Conservation (phyloP, 2,888 invertebrate species). For the Caenorhabditis sinica region DNA sequence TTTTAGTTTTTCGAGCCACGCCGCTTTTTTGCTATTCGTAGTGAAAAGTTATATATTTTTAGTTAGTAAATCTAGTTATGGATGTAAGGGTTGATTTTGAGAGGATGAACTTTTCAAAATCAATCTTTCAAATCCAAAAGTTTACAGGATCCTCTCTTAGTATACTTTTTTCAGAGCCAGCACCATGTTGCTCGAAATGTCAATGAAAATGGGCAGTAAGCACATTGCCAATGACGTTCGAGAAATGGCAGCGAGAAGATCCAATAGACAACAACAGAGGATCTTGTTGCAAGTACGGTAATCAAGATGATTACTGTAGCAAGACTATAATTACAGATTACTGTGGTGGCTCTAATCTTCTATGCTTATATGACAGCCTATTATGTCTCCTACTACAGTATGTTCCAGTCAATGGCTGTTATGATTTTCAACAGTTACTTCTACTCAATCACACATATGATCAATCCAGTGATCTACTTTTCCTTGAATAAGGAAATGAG, state of each 20-base stretch:
- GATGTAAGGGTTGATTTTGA: background rate
- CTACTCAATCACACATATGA: slow-evolving; percentile 83
- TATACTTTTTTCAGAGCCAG: slow-evolving; percentile 74
- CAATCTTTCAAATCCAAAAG: background rate
- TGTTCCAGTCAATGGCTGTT: slow-evolving; percentile 73
- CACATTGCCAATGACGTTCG: slow-evolving; percentile 76
- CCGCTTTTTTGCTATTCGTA: slow-evolving; percentile 61
- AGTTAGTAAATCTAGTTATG: slow-evolving; percentile 22
- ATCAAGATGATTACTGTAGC: background rate
- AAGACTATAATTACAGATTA: slow-evolving; percentile 76
- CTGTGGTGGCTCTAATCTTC: slow-evolving; percentile 83
- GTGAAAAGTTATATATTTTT: slow-evolving; percentile 42
- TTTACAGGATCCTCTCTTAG: background rate
- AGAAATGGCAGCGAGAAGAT: slow-evolving; percentile 79
- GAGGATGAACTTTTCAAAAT: background rate
- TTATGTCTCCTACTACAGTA: slow-evolving; percentile 82
- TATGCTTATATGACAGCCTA: slow-evolving; percentile 83
- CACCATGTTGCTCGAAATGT: slow-evolving; percentile 83
- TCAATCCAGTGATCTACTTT: slow-evolving; percentile 83
- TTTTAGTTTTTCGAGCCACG: slow-evolving; percentile 48
- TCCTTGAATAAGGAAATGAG: slow-evolving; percentile 81
- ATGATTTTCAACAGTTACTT: slow-evolving; percentile 83
- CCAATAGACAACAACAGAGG: slow-evolving; percentile 82
- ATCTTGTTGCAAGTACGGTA: slow-evolving; percentile 80
- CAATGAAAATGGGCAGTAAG: slow-evolving; percentile 82